Conservation (phyloP, 35 echinoderm and acorn worm species). For the Lytechinus variegatus region DNA sequence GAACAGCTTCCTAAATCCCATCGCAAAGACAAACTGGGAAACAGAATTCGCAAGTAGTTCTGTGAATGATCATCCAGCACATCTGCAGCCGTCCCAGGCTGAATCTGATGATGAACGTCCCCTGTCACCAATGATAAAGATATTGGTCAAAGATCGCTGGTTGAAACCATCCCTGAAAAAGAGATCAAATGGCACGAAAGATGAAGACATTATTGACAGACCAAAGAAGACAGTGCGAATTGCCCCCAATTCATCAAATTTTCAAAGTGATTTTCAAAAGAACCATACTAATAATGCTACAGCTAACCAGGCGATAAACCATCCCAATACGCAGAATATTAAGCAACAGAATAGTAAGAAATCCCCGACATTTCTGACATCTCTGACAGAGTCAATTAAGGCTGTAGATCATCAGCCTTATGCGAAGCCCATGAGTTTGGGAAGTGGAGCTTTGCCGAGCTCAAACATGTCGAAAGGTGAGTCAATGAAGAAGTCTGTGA, state of each 20-base stretch:
- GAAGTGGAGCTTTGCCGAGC: neutral
- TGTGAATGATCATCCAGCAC: neutral
- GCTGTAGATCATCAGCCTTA: neutral
- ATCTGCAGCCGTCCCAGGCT: neutral
- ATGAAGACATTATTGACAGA: neutral
- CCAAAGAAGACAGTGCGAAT: constrained; percentile 38
- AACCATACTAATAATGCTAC: neutral
- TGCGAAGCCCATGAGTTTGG: neutral
- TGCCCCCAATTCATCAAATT: neutral
- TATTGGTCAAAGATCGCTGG: neutral
- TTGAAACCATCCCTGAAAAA: constrained; percentile 56
- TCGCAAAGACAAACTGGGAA: neutral
- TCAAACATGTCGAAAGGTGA: neutral
- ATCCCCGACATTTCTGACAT: neutral
- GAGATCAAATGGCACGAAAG: neutral
- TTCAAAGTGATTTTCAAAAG: neutral
- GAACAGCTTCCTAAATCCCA: neutral
- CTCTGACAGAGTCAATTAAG: neutral
- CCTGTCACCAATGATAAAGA: neutral
- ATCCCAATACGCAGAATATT: neutral
- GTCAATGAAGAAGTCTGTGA: neutral
- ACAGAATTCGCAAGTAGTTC: too few species aligned
- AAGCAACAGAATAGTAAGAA: neutral
- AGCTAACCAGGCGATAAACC: neutral
- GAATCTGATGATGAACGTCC: neutral